A percentile compares a stretch with the other conserved stretches of the same genome.
phyloP scores from a whole-genome alignment of 2,113 vertebrate species.

The Merops nubicus region DNA sequence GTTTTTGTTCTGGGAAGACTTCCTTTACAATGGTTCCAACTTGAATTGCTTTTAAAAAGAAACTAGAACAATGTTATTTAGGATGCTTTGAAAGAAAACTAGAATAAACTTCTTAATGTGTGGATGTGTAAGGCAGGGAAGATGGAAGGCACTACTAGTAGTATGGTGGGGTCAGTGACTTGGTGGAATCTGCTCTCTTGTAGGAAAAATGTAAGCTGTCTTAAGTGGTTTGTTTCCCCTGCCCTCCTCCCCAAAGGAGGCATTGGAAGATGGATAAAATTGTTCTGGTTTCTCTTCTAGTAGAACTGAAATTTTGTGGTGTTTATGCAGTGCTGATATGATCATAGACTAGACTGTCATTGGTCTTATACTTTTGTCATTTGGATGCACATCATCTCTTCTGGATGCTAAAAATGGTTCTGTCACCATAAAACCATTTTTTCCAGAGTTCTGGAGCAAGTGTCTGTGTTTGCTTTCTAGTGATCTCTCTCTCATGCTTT shows the following conservation, averaged over 20 bases:
- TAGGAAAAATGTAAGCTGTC: neutral
- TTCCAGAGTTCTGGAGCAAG: neutral
- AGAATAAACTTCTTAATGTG: neutral
- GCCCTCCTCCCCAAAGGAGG: rapidly evolving
- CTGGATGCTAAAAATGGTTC: neutral
- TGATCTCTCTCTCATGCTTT: neutral
- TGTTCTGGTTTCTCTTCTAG: neutral
- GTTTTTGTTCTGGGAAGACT: neutral
- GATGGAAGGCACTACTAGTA: neutral
- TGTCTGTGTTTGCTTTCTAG: neutral
- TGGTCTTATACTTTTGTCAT: neutral
- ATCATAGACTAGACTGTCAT: neutral
- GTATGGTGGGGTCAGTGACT: neutral
- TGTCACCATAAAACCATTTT: neutral
- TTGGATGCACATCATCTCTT: neutral
- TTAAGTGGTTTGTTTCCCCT: neutral
- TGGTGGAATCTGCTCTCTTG: neutral
- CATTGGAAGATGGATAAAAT: neutral
- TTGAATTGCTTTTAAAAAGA: neutral
- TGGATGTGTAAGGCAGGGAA: neutral
- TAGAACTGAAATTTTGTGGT: neutral
- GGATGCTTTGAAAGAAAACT: neutral
- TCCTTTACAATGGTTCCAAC: neutral
- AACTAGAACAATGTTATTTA: neutral
- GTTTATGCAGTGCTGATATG: neutral